Conservation (phyloP, 2,888 invertebrate species). For the Deroplatys truncata region DNA sequence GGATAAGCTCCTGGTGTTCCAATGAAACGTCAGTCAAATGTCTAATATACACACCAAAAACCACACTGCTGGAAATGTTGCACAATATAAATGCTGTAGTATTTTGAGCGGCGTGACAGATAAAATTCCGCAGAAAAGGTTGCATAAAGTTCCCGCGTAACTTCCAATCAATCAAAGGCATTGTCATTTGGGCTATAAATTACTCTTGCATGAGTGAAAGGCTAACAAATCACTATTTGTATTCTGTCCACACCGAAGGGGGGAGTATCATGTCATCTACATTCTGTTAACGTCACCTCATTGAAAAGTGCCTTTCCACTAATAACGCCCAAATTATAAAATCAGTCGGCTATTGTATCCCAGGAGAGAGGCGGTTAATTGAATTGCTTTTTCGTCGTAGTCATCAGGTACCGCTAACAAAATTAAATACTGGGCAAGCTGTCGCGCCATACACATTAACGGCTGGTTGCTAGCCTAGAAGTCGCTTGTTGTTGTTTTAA, state of each 20-base stretch:
- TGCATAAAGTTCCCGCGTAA: neutral
- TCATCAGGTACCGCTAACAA: neutral
- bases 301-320: neutral
- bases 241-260: neutral
- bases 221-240: neutral
- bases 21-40: too few species aligned
- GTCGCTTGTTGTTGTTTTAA: too few species aligned
- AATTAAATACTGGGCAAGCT: neutral
- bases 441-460: neutral
- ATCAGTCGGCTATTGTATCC: neutral
- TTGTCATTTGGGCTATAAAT: neutral
- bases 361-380: neutral
- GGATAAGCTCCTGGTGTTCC: too few species aligned
- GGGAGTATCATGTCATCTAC: neutral
- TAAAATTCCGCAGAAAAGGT: neutral
- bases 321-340: neutral
- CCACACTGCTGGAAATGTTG: too few species aligned
- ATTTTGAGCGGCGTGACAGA: too few species aligned
- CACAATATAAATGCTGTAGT: too few species aligned
- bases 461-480: too few species aligned
- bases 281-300: neutral
- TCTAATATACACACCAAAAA: too few species aligned
- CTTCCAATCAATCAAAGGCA: neutral
- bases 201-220: neutral
- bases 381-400: neutral